Evolutionary conservation across 2,888 invertebrate species (phyloP).

Genomic region (Aelia acuminata): DNA sequence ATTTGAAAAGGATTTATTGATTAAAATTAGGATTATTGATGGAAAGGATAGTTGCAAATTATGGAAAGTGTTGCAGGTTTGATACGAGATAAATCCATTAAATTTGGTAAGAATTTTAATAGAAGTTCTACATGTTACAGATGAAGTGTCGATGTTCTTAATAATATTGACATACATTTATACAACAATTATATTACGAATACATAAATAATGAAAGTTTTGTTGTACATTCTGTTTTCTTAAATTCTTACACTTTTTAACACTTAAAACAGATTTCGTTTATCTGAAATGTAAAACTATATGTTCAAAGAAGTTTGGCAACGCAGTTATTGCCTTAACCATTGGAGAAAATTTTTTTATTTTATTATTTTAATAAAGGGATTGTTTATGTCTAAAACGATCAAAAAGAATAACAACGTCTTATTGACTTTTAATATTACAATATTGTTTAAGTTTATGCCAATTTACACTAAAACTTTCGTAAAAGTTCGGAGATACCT

Average conservation of each 20-base stretch:
- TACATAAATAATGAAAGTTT: conserved; percentile 53
- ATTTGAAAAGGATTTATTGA: no score
- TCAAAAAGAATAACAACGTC: conserved; percentile 37
- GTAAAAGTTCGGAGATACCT: conserved; percentile 12
- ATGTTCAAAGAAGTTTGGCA: not conserved
- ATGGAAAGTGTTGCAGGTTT: not conserved
- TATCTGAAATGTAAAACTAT: conserved; percentile 2
- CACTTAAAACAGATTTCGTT: not conserved
- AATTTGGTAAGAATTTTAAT: conserved; percentile 53
- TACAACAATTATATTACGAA: conserved; percentile 54
- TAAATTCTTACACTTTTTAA: conserved; percentile 1
- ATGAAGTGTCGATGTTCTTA: conserved; percentile 45
- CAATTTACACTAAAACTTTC: conserved; percentile 12
- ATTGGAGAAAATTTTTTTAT: conserved; percentile 24
- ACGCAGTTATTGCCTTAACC: not conserved
- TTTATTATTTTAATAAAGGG: not conserved
- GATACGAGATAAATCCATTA: not conserved
- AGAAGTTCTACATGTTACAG: conserved; percentile 53
- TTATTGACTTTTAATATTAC: conserved; percentile 38
- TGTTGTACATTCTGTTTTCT: not conserved
- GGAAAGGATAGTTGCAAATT: no score
- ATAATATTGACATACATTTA: conserved; percentile 52
- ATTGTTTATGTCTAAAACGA: not conserved
- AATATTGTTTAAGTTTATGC: conserved; percentile 41
- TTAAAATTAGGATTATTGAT: no score